phyloP scores from a whole-genome alignment of 2,888 invertebrate species.

The Cerastoderma edule region DNA sequence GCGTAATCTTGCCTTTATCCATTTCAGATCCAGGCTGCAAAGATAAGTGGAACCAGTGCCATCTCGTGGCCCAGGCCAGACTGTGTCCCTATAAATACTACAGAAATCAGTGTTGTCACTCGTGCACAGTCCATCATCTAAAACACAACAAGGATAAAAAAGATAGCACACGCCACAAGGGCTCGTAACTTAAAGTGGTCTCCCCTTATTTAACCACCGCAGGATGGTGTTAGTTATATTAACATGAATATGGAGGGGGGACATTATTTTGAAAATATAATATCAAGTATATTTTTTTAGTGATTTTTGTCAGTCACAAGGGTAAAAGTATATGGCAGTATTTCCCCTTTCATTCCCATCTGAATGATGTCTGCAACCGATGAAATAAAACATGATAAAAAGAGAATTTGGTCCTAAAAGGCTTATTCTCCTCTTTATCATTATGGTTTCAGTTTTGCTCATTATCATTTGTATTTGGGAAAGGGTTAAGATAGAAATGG shows the following conservation, averaged over 20 bases:
- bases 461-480: too few species aligned
- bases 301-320: conserved; percentile 2
- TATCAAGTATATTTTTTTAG: not conserved
- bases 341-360: too few species aligned
- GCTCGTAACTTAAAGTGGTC: conserved; percentile 1
- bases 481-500: too few species aligned
- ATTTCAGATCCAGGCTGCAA: conserved; percentile 85
- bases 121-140: conserved; percentile 81
- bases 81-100: conserved; percentile 95
- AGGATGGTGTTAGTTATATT: not conserved
- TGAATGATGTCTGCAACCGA: too few species aligned
- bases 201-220: not conserved
- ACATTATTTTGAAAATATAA: not conserved
- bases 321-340: conserved; percentile 13
- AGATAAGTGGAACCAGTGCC: conserved; percentile 92
- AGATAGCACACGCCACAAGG: not conserved
- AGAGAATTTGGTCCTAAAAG: not conserved
- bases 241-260: not conserved
- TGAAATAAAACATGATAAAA: not conserved
- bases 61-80: conserved; percentile 92
- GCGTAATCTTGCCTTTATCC: conserved; percentile 4
- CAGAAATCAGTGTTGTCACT: conserved; percentile 91
- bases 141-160: conserved; percentile 45
- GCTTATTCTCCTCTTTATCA: too few species aligned
- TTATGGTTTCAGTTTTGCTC: too few species aligned